These are phyloP conservation scores for Lophotriccus pileatus DNA, from an alignment of 2,797 vertebrate species.

Conservation along the genomic window DNA sequence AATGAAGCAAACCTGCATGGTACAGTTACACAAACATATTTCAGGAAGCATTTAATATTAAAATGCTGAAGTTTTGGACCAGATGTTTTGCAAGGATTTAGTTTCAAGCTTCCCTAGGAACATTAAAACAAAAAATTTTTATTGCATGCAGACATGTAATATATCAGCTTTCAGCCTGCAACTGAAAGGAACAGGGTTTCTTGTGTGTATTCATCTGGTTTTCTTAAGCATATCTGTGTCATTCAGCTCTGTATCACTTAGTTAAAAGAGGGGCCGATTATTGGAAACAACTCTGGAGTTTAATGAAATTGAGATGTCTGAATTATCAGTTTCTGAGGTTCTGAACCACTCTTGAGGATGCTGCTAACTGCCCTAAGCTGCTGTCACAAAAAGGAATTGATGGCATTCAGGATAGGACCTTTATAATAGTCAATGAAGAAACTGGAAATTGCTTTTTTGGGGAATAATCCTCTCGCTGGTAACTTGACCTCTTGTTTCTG, in stretches of 20 bases:
- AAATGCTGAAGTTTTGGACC: constrained; percentile 45
- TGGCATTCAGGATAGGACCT: not conserved
- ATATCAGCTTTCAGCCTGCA: constrained; percentile 31
- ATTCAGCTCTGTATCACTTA: not conserved
- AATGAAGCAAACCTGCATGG: not conserved
- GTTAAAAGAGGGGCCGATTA: not conserved
- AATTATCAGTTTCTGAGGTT: not conserved
- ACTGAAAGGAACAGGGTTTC: not conserved
- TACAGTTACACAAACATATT: constrained; percentile 32
- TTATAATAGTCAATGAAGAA: not conserved
- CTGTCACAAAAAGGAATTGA: not conserved
- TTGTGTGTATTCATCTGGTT: constrained; percentile 27
- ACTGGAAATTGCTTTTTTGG: not conserved
- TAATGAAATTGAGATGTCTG: not conserved
- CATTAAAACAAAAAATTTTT: constrained; percentile 45
- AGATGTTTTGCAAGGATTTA: constrained; percentile 50
- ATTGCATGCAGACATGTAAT: constrained; percentile 36
- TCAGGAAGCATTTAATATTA: constrained; percentile 64
- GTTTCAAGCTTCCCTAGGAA: constrained; percentile 53
- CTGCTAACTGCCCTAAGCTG: not conserved
- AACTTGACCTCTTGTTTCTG: not conserved
- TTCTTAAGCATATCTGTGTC: not conserved
- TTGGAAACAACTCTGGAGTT: not conserved
- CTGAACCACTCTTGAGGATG: not conserved
- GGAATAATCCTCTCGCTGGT: not conserved